Conservation (phyloP, 2,797 vertebrate genomes). For the Intellagama lesueurii region DNA sequence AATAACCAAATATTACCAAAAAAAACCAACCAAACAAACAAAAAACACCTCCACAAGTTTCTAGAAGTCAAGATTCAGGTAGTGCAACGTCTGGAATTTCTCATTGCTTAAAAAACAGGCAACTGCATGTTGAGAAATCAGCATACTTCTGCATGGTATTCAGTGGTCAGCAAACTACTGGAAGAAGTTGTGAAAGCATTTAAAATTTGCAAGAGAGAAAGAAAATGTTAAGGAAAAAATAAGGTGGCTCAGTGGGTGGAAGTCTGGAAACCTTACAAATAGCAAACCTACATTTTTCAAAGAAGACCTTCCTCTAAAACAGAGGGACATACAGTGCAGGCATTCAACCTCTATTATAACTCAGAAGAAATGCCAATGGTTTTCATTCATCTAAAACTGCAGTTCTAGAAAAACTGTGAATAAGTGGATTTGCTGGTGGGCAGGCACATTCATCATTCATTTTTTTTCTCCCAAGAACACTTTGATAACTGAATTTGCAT, state of each 20-base stretch:
- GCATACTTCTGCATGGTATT: not conserved
- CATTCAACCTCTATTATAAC: slow-evolving; percentile 64
- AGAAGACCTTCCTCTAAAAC: slow-evolving; percentile 64
- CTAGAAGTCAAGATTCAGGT: not conserved
- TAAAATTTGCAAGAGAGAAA: slow-evolving; percentile 56
- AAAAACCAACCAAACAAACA: too few species aligned
- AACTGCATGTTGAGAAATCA: slow-evolving; percentile 47
- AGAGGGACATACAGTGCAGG: slow-evolving; percentile 63
- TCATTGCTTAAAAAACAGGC: not conserved
- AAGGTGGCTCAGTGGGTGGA: slow-evolving; percentile 45
- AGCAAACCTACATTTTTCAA: slow-evolving; percentile 69
- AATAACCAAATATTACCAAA: too few species aligned
- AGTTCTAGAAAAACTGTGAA: slow-evolving; percentile 57
- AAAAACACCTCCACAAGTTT: not conserved
- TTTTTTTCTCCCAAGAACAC: not conserved
- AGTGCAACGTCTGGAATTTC: not conserved
- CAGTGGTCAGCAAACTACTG: not conserved
- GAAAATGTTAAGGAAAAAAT: slow-evolving; percentile 45
- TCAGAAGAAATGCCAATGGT: slow-evolving; percentile 45
- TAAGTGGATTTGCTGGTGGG: slow-evolving; percentile 38
- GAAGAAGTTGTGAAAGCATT: slow-evolving; percentile 64
- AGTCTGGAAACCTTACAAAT: slow-evolving; percentile 63
- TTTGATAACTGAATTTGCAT: not conserved
- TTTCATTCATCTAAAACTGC: slow-evolving; percentile 72
- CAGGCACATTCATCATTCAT: slow-evolving; percentile 35